Conservation (phyloP, 2,113 vertebrate species). For the Rhineura floridana region DNA sequence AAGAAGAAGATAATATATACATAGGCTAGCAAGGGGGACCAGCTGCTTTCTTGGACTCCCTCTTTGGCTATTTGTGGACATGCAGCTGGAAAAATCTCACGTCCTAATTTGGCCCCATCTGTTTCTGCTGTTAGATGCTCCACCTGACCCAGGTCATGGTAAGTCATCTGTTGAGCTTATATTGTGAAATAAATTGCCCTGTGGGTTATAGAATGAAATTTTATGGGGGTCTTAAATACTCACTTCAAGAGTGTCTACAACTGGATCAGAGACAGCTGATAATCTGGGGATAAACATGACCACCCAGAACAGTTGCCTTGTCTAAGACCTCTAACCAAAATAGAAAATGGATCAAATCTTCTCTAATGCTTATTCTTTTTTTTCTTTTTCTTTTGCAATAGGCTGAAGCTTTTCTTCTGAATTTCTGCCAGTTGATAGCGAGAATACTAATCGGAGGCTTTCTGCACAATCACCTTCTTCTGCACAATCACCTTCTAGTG, state of each 20-base stretch:
- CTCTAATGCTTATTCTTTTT: neutral
- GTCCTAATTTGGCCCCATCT: neutral
- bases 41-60: slow-evolving; percentile 9
- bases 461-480: neutral
- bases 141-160: rapidly evolving
- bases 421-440: neutral
- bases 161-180: neutral
- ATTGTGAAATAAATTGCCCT: neutral
- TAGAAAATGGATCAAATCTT: neutral
- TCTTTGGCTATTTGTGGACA: neutral
- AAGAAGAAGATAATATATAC: neutral
- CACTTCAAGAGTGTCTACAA: neutral
- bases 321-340: neutral
- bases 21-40: neutral
- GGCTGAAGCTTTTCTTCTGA: neutral
- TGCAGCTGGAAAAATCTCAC: slow-evolving; percentile 38
- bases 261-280: neutral
- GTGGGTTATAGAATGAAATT: rapidly evolving
- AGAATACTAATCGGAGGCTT: neutral
- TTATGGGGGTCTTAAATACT: neutral
- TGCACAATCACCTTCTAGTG: neutral
- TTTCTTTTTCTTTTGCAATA: neutral
- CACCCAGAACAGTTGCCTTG: neutral
- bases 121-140: neutral
- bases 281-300: neutral